Base-by-base conservation (phyloP, 1,140 invertebrate species). In the Elysia chlorotica region DNA sequence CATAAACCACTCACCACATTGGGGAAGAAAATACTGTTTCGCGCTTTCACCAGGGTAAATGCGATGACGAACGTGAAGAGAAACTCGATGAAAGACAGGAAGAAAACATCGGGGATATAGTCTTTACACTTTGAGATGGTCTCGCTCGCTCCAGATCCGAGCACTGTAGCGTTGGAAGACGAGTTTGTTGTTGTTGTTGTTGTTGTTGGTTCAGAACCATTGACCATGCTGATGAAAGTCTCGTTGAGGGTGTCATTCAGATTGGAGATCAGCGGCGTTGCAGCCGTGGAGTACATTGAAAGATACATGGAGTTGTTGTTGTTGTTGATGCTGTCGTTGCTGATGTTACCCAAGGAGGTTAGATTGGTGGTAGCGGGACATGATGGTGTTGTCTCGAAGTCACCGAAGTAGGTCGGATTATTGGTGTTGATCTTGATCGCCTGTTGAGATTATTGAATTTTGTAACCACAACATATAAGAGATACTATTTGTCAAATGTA, bases 21-120 rank as follows among this genome's bases (percentile, higher is more conserved):
- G 23, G 96, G 95, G 84, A 99, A 99, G 88, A 98, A 98, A 28
- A 95, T 89, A 17, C 95, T 92, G 78, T 93, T 96, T 87, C 97
- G 96, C 87, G 99, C 97, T 38, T 78, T 48, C 30, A 74, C 71
- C 31, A 75, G 53, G 63, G 71, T 67, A 57, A 74, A 38, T 56
- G 72, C 65, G 37, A 77, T 74, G 17, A 31, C 62, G 59, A 79
- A 74, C 23, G 69, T 73, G 41, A 63, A 36, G 35, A 75, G 54
- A 65, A 74, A 77, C n/a, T 74, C 54, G 3, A 79, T 28, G 66
- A 96, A 61, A 28, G 70, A 74, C 69, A 78, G 71, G 56, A 99
- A 91, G 89, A 97, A 98, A 75, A 99, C 95, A 88, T 99, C 81
- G 1, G 77, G 69, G 1, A 78, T 71, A 56, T 81, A 83, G 25